phyloP scores from a whole-genome alignment of 2,113 vertebrate genomes.

The Equus przewalskii region DNA sequence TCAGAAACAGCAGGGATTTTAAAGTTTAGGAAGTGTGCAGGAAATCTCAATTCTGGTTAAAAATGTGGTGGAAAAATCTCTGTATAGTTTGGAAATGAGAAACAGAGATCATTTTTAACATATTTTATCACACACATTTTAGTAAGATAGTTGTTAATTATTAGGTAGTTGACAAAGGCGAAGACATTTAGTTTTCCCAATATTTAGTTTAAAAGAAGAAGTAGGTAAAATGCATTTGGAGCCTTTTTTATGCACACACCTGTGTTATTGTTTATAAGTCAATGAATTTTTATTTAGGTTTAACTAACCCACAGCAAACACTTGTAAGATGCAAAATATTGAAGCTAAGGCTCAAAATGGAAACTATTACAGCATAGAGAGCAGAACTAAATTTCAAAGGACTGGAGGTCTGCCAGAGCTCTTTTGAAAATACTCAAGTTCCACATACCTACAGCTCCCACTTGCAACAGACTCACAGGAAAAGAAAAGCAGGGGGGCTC shows the following conservation, averaged over 20 bases:
- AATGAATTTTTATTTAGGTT: background rate
- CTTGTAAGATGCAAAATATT: constrained; percentile 17
- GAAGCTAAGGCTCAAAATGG: background rate
- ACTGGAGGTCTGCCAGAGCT: background rate
- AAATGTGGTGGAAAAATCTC: background rate
- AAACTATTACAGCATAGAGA: constrained; percentile 8
- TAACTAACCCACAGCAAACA: background rate
- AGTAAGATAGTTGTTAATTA: background rate
- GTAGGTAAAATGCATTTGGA: background rate
- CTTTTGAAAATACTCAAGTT: background rate
- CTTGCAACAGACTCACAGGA: background rate
- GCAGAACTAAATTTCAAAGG: constrained; percentile 22
- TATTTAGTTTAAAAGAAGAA: background rate
- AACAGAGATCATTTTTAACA: background rate
- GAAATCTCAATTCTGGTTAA: background rate
- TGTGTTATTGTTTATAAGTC: background rate
- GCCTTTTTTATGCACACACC: background rate
- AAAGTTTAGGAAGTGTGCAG: background rate
- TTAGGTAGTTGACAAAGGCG: background rate
- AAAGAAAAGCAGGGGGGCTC: background rate
- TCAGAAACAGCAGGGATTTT: background rate
- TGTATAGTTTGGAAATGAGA: background rate
- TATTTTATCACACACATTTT: background rate
- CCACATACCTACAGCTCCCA: background rate
- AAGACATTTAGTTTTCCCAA: background rate